Conservation (phyloP, 2,113 vertebrate genomes). For the Melanostigma gelatinosum region DNA sequence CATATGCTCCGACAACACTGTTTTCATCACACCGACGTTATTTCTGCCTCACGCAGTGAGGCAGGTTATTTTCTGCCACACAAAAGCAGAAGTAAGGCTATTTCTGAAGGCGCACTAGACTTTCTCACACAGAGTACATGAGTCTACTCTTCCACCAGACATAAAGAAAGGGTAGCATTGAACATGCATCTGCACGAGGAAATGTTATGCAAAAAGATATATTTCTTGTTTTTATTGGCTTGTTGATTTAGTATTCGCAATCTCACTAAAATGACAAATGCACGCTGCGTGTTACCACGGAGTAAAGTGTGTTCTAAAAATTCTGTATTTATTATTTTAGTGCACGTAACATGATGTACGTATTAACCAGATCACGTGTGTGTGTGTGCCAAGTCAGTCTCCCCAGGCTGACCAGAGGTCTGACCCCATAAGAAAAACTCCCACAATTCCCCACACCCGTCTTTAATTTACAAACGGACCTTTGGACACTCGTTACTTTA, state of each 20-base stretch:
- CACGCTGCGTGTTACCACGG: not conserved
- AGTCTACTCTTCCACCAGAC: not conserved
- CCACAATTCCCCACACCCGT: conserved; percentile 23
- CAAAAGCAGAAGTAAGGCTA: conserved; percentile 54
- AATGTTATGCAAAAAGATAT: not conserved
- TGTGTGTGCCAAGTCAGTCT: conserved; percentile 7
- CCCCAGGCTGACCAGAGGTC: conserved; percentile 9
- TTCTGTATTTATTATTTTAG: conserved; percentile 39
- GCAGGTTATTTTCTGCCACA: too few relatives aligned
- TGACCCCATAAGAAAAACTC: conserved; percentile 23
- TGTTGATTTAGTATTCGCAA: not conserved
- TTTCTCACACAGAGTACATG: conserved; percentile 36
- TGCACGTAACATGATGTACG: conserved; percentile 18
- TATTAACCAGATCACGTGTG: conserved; percentile 15
- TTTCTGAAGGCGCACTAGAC: conserved; percentile 42
- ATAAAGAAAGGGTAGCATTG: not conserved
- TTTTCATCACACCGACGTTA: conserved; percentile 56
- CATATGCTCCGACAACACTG: conserved; percentile 61
- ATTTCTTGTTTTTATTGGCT: not conserved
- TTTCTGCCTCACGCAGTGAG: conserved; percentile 42
- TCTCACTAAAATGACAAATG: not conserved
- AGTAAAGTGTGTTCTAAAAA: conserved; percentile 6
- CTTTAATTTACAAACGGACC: conserved; percentile 30
- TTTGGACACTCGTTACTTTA: conserved; percentile 25
- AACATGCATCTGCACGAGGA: not conserved